Evolutionary conservation across 1,140 invertebrate genomes (phyloP).

Genomic region (Harpegnathos saltator): DNA sequence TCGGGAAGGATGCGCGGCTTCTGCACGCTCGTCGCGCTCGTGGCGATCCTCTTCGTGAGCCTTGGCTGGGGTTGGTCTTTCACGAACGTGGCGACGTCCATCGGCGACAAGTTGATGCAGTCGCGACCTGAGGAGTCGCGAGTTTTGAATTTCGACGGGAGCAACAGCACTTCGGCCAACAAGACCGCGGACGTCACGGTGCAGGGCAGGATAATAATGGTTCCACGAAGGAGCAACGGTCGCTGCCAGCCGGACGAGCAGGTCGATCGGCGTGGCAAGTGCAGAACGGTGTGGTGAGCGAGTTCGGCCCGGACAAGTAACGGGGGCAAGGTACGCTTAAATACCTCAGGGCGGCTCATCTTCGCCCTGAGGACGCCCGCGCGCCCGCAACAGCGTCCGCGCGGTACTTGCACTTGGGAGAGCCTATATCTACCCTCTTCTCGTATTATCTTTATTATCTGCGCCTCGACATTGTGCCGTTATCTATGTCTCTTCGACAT

Average conservation of each 20-base stretch:
- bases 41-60: slow-evolving; percentile 21
- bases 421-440: too few species aligned
- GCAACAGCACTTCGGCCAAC: neutral
- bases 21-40: slow-evolving; percentile 55
- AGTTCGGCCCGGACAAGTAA: neutral
- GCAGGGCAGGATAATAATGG: slow-evolving; percentile 71
- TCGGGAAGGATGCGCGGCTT: slow-evolving; percentile 39
- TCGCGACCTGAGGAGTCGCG: neutral
- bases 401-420: too few species aligned
- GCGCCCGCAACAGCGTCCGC: too few species aligned
- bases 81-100: slow-evolving; percentile 43
- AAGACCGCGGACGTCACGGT: neutral
- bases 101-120: slow-evolving; percentile 10
- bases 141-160: neutral
- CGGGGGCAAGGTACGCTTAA: slow-evolving; percentile 31
- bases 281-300: slow-evolving; percentile 76
- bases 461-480: too few species aligned
- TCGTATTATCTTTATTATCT: too few species aligned
- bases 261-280: slow-evolving; percentile 76
- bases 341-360: too few species aligned
- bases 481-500: too few species aligned
- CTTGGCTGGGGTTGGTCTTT: slow-evolving; percentile 65
- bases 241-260: slow-evolving; percentile 71
- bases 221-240: slow-evolving; percentile 65
- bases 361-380: too few species aligned